Conservation (phyloP, 1,140 invertebrate species). For the Zaprionus taronus region DNA sequence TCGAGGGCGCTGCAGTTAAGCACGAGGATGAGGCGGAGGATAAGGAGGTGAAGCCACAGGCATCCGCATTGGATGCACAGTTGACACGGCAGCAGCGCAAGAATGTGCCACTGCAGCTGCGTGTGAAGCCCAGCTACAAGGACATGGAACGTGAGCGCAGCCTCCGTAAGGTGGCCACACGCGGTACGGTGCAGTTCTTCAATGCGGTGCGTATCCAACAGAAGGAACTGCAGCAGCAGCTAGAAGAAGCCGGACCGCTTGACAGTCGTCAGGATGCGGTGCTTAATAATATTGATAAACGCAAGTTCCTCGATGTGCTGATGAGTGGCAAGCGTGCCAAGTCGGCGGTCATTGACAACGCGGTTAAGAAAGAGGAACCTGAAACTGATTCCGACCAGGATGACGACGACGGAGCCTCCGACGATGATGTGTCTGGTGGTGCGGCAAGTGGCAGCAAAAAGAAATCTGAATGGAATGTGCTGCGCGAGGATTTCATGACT, state of each 20-base stretch:
- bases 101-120: conserved; percentile 87
- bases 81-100: conserved; percentile 68
- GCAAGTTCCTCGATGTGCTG: conserved; percentile 92
- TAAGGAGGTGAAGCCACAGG: conserved; percentile 81
- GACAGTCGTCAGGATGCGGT: conserved; percentile 93
- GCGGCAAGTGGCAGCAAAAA: conserved; percentile 51
- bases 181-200: conserved; percentile 96
- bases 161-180: conserved; percentile 93
- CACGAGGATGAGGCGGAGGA: conserved; percentile 85
- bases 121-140: conserved; percentile 91
- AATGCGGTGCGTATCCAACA: conserved; percentile 95
- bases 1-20: conserved; percentile 84
- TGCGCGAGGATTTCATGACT: conserved; percentile 94
- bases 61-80: conserved; percentile 64
- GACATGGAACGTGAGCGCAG: conserved; percentile 90
- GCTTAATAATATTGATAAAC: conserved; percentile 92
- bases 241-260: conserved; percentile 90
- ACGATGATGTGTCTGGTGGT: neutral
- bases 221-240: conserved; percentile 89
- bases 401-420: conserved; percentile 35
- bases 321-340: conserved; percentile 89
- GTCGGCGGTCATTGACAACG: conserved; percentile 86
- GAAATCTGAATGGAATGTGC: conserved; percentile 86
- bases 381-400: conserved; percentile 84
- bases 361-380: conserved; percentile 84